phyloP scores from a whole-genome alignment of 2,113 vertebrate genomes.

The Vulpes lagopus region DNA sequence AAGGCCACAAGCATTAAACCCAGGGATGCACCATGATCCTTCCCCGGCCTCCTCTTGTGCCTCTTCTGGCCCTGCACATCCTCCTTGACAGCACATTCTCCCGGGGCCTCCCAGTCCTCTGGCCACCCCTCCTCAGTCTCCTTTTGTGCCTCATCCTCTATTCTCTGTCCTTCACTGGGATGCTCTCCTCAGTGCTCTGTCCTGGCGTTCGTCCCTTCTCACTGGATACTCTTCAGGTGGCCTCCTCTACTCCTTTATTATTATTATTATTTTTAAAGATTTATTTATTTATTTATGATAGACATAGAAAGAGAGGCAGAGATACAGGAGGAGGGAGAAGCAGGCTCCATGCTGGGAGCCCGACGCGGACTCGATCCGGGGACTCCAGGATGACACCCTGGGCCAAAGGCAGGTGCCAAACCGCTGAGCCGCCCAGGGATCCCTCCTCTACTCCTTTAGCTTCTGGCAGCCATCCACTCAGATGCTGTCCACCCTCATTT shows the following conservation, averaged over 20 bases:
- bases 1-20: neutral
- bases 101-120: neutral
- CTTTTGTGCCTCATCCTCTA: too few species aligned
- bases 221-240: neutral
- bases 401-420: too few species aligned
- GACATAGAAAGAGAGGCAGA: too few species aligned
- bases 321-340: too few species aligned
- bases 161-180: neutral
- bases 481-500: neutral
- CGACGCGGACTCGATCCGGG: too few species aligned
- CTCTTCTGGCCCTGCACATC: neutral
- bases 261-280: too few species aligned
- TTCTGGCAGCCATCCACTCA: neutral
- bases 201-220: neutral
- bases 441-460: neutral
- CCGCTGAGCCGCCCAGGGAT: too few species aligned
- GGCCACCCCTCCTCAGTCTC: neutral
- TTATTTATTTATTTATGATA: too few species aligned
- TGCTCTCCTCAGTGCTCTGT: neutral
- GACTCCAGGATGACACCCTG: too few species aligned
- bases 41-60: neutral
- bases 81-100: neutral
- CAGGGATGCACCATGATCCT: neutral
- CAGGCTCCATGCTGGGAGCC: too few species aligned
- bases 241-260: neutral